Percentiles rank a stretch among this genome's conserved stretches.
Conservation (phyloP, 2,888 invertebrate species). For the Sarcophaga variegata region DNA sequence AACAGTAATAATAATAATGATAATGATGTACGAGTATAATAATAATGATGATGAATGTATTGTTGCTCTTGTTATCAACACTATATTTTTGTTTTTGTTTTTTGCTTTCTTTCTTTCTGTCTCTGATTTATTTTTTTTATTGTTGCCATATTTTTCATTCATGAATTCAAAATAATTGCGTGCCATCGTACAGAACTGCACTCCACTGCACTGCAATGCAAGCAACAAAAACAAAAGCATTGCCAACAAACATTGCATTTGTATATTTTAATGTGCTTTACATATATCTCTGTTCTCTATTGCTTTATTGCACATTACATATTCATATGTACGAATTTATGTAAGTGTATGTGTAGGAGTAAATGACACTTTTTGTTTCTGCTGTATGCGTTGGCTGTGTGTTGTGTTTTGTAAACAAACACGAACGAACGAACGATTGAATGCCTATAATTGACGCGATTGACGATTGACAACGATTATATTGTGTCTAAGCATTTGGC, state of each 20-base stretch:
- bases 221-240: too few species aligned
- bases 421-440: neutral
- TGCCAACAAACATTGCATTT: slow-evolving; percentile 29
- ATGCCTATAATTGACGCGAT: neutral
- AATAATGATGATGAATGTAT: slow-evolving; percentile 29
- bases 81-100: neutral
- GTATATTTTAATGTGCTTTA: neutral
- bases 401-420: too few species aligned
- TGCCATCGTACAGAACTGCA: slow-evolving; percentile 13
- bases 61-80: slow-evolving; percentile 32
- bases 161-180: slow-evolving; percentile 69
- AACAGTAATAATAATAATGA: neutral
- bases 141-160: slow-evolving; percentile 62
- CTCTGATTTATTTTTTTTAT: neutral
- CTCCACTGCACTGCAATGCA: neutral
- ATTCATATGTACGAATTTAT: neutral
- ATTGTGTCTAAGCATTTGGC: slow-evolving; percentile 14
- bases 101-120: neutral
- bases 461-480: slow-evolving; percentile 16
- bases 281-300: neutral
- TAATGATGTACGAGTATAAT: neutral
- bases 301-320: too few species aligned
- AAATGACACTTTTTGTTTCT: slow-evolving; percentile 55
- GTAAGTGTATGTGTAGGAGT: slow-evolving; percentile 51
- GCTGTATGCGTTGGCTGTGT: too few species aligned